Evolutionary conservation across 2,113 vertebrate genomes (phyloP).

Genomic region (Mola mola): DNA sequence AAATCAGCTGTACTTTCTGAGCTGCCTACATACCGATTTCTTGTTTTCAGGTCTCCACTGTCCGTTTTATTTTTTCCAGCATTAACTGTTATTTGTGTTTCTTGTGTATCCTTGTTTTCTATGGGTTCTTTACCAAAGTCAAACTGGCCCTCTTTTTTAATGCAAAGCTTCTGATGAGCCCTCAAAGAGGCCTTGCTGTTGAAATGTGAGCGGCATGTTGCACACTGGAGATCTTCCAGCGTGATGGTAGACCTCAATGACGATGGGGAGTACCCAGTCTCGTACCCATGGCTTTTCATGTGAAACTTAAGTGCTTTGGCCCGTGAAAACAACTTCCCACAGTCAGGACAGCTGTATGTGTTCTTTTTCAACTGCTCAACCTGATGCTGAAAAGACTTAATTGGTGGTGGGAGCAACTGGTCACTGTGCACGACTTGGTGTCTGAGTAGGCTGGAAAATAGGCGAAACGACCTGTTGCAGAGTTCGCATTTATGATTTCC

Average conservation of each 20-base stretch:
- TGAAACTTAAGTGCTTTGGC: constrained; percentile 85
- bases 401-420: constrained; percentile 66
- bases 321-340: constrained; percentile 80
- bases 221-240: constrained; percentile 66
- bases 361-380: constrained; percentile 81
- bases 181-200: constrained; percentile 66
- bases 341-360: constrained; percentile 80
- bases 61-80: constrained; percentile 17
- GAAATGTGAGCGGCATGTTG: constrained; percentile 68
- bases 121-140: not conserved
- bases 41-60: not conserved
- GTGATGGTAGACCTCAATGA: constrained; percentile 32
- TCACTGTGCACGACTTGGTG: constrained; percentile 78
- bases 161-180: constrained; percentile 73
- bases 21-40: not conserved
- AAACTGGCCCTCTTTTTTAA: constrained; percentile 43
- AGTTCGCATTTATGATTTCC: constrained; percentile 78
- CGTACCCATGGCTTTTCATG: constrained; percentile 82
- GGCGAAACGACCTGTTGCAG: constrained; percentile 79
- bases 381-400: constrained; percentile 82
- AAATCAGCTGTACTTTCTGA: constrained; percentile 21
- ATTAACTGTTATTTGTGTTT: not conserved
- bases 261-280: constrained; percentile 60
- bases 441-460: constrained; percentile 80
- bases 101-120: constrained; percentile 6